Base-by-base conservation (phyloP, 2,797 vertebrate genomes). In the Chromis chromis region DNA sequence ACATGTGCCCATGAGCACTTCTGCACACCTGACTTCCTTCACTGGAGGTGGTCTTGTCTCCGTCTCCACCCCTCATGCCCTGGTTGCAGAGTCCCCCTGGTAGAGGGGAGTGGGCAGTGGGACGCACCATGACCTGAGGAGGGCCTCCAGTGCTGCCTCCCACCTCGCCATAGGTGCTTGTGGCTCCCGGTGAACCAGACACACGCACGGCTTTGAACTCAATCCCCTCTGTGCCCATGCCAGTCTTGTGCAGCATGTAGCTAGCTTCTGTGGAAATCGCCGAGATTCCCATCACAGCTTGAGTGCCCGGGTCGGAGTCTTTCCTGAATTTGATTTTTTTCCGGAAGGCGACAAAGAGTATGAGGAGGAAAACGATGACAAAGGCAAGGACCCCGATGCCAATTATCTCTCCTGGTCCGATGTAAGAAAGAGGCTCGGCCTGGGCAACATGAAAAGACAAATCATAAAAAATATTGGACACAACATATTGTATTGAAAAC, bases 391-490 rank as follows among this genome's bases (percentile, higher is more conserved):
- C 96, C 0, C 96, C 96, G 6, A 99, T 97, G 73, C 98, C 98
- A 31, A 99, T 96, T 46, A 99, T 93, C 84, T 99, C 97, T 81
- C 97, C 97, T 5, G 97, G 98, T 61, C 98, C 98, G 0, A 99
- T 90, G 0, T 98, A 99, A 0, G 98, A 95, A 86, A 98, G 93
- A 0, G 86, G 83, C 84, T 97, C 96, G 0, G 96, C 96, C 93
- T 97, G 95, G 75, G 94, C 25, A 54, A 72, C 31, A 76, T 17
- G 48, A 60, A 73, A 48, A 56, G 27, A 53, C 44, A 76, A 49
- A 78, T 50, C 0, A 69, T 17, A 52, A 60, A 19, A 69, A 44
- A 61, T 65, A 3, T 39, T 40, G 13, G 9, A 69, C 28, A 44
- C 9, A 64, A 31, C 24, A 50, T 48, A 31, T 70, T 11, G 12